Conservation (phyloP, 2,797 vertebrate genomes). For the Lacerta viridis region DNA sequence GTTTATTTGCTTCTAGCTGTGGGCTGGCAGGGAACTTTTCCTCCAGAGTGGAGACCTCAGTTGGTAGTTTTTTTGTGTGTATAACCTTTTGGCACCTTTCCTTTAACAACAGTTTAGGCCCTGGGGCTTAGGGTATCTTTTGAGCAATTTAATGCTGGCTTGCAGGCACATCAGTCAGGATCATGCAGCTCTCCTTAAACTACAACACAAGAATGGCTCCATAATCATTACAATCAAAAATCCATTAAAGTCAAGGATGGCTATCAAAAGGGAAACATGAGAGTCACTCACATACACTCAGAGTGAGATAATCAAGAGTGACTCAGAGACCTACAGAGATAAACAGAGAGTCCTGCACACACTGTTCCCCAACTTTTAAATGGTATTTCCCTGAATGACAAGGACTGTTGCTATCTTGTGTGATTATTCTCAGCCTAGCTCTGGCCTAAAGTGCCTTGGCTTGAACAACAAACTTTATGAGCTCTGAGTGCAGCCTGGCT, state of each 20-base stretch:
- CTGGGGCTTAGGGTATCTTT: conserved; percentile 38
- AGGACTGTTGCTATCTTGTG: conserved; percentile 56
- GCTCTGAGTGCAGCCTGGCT: conserved; percentile 47
- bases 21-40: conserved; percentile 16
- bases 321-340: conserved; percentile 29
- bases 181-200: conserved; percentile 55
- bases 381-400: conserved; percentile 65
- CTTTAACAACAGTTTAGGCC: conserved; percentile 41
- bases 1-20: background rate
- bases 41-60: conserved; percentile 27
- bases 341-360: conserved; percentile 8
- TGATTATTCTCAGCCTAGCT: conserved; percentile 60
- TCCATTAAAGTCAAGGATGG: conserved; percentile 66
- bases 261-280: conserved; percentile 60
- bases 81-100: conserved; percentile 38
- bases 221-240: conserved; percentile 48
- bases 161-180: conserved; percentile 34
- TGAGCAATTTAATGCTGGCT: conserved; percentile 50
- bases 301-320: conserved; percentile 24
- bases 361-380: conserved; percentile 55
- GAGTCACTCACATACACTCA: conserved; percentile 53
- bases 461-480: conserved; percentile 54
- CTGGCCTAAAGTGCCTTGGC: background rate
- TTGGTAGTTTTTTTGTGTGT: conserved; percentile 33
- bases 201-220: conserved; percentile 59